Conservation (phyloP, 2,888 invertebrate genomes). For the Tigriopus californicus region DNA sequence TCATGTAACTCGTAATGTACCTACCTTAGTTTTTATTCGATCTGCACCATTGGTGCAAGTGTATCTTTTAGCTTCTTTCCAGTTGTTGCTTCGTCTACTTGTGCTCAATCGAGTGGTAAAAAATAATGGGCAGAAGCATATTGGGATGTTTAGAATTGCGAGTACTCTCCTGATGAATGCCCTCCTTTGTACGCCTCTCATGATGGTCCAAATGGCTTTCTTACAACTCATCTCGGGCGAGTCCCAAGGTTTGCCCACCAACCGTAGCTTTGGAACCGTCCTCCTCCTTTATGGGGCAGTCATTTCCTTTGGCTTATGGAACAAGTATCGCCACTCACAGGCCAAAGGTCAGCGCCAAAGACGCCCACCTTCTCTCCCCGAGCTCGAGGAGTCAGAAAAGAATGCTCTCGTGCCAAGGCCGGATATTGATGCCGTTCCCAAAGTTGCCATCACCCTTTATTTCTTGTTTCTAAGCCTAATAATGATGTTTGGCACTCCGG, state of each 20-base stretch:
- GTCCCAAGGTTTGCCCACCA: constrained; percentile 7
- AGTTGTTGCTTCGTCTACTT: not conserved
- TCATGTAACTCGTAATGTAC: no score
- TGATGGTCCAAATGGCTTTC: constrained; percentile 10
- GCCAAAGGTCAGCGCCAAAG: no score
- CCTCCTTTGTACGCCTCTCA: not conserved
- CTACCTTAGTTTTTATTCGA: no score
- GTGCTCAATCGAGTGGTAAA: not conserved
- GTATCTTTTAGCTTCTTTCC: not conserved
- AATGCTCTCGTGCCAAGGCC: no score
- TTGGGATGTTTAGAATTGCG: no score
- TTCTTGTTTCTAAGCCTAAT: not conserved
- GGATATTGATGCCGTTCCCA: not conserved
- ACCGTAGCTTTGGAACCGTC: not conserved
- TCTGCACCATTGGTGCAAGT: no score
- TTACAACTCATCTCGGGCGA: constrained; percentile 7
- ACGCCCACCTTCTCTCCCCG: no score
- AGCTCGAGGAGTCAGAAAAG: no score
- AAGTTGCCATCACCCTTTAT: not conserved
- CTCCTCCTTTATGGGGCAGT: not conserved
- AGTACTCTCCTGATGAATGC: no score
- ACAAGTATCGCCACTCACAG: no score
- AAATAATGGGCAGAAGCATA: not conserved
- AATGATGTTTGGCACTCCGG: not conserved
- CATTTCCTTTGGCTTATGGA: not conserved